Base-by-base conservation (phyloP, 1,140 invertebrate genomes). In the Apocrypta bakeri region DNA sequence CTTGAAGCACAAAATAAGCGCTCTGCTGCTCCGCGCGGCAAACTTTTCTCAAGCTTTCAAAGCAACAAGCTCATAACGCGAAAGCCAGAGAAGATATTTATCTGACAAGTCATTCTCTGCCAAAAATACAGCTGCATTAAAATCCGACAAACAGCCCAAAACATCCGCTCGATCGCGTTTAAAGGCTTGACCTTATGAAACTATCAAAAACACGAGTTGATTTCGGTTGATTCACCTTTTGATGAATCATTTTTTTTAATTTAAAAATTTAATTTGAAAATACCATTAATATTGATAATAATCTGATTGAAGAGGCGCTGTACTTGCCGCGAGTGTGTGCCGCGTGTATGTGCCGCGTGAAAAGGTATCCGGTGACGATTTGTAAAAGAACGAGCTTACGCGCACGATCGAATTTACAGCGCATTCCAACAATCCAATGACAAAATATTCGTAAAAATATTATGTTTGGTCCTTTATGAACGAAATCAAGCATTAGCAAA, bases 271-370 rank as follows among this genome's bases (percentile, higher is more conserved):
- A 21, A 48, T 17, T 17, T 17, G n/a, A n/a, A n/a, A n/a, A n/a
- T n/a, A n/a, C n/a, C n/a, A n/a, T n/a, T n/a, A n/a, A n/a, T n/a
- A n/a, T n/a, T n/a, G n/a, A n/a, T n/a, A n/a, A n/a, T n/a, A n/a
- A n/a, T n/a, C n/a, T n/a, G n/a, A n/a, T n/a, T n/a, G n/a, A n/a
- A n/a, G n/a, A 56, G 48, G 0, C 48, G 14, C 48, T 56, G 21
- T n/a, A n/a, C n/a, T n/a, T n/a, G n/a, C n/a, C n/a, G n/a, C n/a
- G n/a, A n/a, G n/a, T n/a, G n/a, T n/a, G n/a, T n/a, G n/a, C n/a
- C n/a, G n/a, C n/a, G n/a, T 76, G 63, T 29, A 75, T 56, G 73
- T 29, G n/a, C 27, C n/a, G 73, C 24, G 27, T 48, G 61, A 63
- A 75, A 33, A 75, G 21, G 42, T 4, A 48, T 48, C 42, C 14